A percentile compares a stretch with the other conserved stretches of the same genome.
Evolutionary conservation across 2,888 invertebrate species (phyloP).

Genomic region (Dicyrtoma fusca): DNA sequence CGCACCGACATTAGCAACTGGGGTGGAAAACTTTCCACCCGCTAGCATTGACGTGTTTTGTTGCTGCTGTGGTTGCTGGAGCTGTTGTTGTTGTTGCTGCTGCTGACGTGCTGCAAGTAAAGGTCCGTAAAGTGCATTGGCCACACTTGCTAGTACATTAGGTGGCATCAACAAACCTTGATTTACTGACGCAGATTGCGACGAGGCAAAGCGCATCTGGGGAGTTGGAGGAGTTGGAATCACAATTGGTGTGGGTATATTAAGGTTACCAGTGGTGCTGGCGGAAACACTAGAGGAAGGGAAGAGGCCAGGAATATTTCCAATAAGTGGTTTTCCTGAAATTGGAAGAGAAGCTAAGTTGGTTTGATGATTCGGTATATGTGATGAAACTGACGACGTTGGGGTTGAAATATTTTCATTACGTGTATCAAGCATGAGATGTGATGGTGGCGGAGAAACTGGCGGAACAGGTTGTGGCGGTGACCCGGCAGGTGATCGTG

Average conservation of each 20-base stretch:
- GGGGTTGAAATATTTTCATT: slow-evolving; percentile 20
- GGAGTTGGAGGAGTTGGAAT: slow-evolving; percentile 45
- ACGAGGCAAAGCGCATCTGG: slow-evolving; percentile 31
- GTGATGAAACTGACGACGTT: slow-evolving; percentile 10
- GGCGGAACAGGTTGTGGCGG: slow-evolving; percentile 27
- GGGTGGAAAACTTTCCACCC: slow-evolving; percentile 65
- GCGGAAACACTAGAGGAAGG: slow-evolving; percentile 29
- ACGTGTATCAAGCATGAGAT: slow-evolving; percentile 1
- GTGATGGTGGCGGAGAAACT: neutral
- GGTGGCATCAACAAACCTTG: slow-evolving; percentile 38
- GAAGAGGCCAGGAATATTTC: slow-evolving; percentile 48
- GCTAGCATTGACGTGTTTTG: slow-evolving; percentile 19
- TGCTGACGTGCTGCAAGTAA: slow-evolving; percentile 45
- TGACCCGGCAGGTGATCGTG: slow-evolving; percentile 29
- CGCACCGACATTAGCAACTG: slow-evolving; percentile 17
- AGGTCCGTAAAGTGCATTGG: slow-evolving; percentile 48
- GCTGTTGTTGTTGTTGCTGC: slow-evolving; percentile 59
- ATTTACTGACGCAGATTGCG: slow-evolving; percentile 22
- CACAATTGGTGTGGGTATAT: slow-evolving; percentile 38
- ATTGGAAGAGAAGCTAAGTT: neutral
- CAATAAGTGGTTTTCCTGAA: slow-evolving; percentile 40
- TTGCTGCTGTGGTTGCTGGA: slow-evolving; percentile 58
- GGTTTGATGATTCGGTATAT: slow-evolving; percentile 20
- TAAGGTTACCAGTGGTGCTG: slow-evolving; percentile 13
- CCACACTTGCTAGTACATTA: slow-evolving; percentile 51